Percentiles rank a stretch among this genome's conserved stretches.
These are phyloP conservation scores for Leucania comma DNA, from an alignment of 2,888 invertebrate species.

Conservation along the genomic window DNA sequence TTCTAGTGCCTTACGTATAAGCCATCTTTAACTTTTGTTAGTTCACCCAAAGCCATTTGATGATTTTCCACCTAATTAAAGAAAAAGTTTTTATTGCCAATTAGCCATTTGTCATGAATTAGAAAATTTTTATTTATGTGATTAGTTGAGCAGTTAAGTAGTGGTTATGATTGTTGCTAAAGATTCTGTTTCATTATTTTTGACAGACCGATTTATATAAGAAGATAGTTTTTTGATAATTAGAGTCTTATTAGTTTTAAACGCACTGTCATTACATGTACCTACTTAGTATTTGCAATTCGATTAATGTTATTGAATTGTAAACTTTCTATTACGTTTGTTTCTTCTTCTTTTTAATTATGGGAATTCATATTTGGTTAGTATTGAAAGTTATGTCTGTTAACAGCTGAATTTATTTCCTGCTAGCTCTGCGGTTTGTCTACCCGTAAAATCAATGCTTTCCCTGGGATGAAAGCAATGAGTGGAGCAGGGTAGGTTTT, in stretches of 20 bases:
- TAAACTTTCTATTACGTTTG: slow-evolving; percentile 9
- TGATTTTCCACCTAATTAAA: too few species aligned
- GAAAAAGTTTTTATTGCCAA: background rate
- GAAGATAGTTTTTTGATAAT: slow-evolving; percentile 11
- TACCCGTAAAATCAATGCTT: too few species aligned
- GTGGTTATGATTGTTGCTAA: background rate
- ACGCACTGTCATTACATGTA: slow-evolving; percentile 28
- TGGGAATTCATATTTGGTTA: background rate
- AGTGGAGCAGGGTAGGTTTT: too few species aligned
- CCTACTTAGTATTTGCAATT: slow-evolving; percentile 10
- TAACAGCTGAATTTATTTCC: background rate
- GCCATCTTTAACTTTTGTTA: too few species aligned
- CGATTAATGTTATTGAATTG: background rate
- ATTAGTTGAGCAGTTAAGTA: background rate
- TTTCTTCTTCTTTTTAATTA: background rate
- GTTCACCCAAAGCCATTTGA: too few species aligned
- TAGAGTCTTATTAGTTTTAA: slow-evolving; percentile 17
- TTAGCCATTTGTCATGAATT: background rate
- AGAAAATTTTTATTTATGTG: background rate
- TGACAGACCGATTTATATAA: too few species aligned
- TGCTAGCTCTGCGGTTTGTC: too few species aligned
- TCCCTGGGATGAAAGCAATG: too few species aligned
- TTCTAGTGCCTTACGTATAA: too few species aligned
- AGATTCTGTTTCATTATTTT: background rate
- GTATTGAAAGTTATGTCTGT: background rate